Percentiles rank a stretch among this genome's conserved stretches.
These are phyloP conservation scores for Mormyrus lacerda DNA, from an alignment of 2,113 vertebrate genomes.

Conservation along the genomic window DNA sequence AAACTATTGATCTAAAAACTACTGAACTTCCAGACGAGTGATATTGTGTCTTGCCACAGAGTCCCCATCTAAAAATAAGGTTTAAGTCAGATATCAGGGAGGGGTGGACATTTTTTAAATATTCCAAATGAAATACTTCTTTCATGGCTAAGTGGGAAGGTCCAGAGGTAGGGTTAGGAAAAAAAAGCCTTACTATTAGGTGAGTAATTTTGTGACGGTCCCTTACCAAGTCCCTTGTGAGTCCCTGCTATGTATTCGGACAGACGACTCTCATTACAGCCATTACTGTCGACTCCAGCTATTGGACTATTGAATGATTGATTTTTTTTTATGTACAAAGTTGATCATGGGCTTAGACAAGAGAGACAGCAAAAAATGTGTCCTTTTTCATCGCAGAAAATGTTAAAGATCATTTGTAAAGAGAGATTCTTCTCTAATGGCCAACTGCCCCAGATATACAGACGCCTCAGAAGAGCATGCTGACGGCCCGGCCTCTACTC, in stretches of 20 bases:
- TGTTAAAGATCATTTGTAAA: background rate
- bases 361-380: background rate
- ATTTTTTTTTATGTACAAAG: conserved; percentile 9
- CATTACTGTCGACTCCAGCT: background rate
- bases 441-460: background rate
- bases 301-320: background rate
- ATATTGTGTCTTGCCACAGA: background rate
- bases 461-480: background rate
- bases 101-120: background rate
- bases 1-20: background rate
- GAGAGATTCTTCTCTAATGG: background rate
- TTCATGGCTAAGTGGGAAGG: background rate
- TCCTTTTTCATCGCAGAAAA: background rate
- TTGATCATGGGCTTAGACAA: background rate
- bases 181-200: background rate
- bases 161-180: background rate
- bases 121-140: background rate
- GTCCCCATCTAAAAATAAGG: background rate
- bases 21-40: background rate
- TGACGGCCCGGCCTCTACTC: background rate
- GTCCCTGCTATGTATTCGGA: background rate
- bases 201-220: background rate
- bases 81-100: background rate
- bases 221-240: background rate
- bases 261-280: background rate